Conservation (phyloP, 2,888 invertebrate genomes). For the Eurytoma californica region DNA sequence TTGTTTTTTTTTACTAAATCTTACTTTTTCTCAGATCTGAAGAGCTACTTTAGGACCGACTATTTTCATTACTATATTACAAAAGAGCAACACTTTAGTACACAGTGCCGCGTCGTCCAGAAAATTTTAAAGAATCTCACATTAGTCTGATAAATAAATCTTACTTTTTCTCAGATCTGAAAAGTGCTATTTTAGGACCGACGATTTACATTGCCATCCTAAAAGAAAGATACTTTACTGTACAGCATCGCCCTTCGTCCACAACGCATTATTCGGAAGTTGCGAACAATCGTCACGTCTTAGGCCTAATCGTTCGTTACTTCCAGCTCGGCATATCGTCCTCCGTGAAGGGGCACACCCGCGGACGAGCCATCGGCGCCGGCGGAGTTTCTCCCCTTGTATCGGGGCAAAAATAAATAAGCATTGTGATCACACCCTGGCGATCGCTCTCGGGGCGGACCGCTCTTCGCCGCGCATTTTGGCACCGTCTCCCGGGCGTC, state of each 20-base stretch:
- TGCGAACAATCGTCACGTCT: neutral
- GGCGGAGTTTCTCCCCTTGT: neutral
- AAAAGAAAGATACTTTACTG: neutral
- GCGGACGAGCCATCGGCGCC: neutral
- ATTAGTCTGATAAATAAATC: too few relatives aligned
- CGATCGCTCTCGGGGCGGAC: neutral
- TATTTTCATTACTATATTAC: neutral
- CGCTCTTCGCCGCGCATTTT: conserved; percentile 8
- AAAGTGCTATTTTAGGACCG: too few relatives aligned
- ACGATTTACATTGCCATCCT: neutral
- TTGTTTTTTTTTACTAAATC: too few relatives aligned
- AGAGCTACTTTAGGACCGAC: too few relatives aligned
- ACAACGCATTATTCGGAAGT: neutral
- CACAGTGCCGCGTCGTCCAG: neutral
- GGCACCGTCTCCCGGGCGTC: conserved; percentile 3
- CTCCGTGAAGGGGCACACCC: neutral
- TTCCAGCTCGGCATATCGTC: neutral
- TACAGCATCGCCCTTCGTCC: neutral
- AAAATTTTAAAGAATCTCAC: too few relatives aligned
- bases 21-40: too few relatives aligned
- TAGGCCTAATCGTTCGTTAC: conserved; percentile 5
- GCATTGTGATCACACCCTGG: conserved; percentile 39
- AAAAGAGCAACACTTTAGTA: neutral
- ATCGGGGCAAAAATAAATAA: conserved; percentile 41
- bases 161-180: too few relatives aligned